Base-by-base conservation (phyloP, 1,140 invertebrate genomes). In the Delia radicum region DNA sequence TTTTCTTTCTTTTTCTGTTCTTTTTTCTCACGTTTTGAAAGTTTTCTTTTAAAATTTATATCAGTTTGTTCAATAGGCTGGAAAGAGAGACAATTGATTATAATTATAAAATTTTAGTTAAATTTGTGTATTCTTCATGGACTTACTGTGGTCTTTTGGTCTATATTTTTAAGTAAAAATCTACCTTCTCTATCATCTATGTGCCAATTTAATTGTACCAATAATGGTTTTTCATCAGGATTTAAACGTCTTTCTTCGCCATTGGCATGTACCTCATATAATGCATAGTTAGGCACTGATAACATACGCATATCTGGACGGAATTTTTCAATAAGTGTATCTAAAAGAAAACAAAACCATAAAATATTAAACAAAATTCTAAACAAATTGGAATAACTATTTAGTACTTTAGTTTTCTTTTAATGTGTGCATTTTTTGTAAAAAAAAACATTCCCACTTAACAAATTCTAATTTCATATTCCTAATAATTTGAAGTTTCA, bases 121-220 rank as follows among this genome's bases (percentile, higher is more conserved):
- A 55, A 74, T 0, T 33, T 55, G 29, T 63, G 62, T 8, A 74
- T 31, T 28, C 5, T 62, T 2, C 3, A 62, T 74, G 33, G 42
- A 27, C 75, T 76, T 83, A 91, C 90, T 82, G 91, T 92, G 4
- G 90, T 91, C 85, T 93, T 94, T 79, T 94, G 93, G 85, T 95
- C 93, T 79, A 96, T 94, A 81, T 94, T 91, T 84, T 95, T 93
- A 5, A 99, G 89, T 71, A 99, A 89, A 88, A 99, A 99, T 63
- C 98, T 90, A 33, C 98, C 98, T 88, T 99, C 98, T 27, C 97
- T 89, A 86, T 99, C 97, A 87, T 99, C 97, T 61, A 97, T 95
- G 83, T 99, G 97, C 98, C 98, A 99, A 88, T 98, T 98, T 31
- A 99, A 90, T 88, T 99, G 98, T n/a, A 99, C 98, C 65, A 98